phyloP scores from a whole-genome alignment of 2,113 vertebrate genomes.

The Thalassarche chlororhynchos region DNA sequence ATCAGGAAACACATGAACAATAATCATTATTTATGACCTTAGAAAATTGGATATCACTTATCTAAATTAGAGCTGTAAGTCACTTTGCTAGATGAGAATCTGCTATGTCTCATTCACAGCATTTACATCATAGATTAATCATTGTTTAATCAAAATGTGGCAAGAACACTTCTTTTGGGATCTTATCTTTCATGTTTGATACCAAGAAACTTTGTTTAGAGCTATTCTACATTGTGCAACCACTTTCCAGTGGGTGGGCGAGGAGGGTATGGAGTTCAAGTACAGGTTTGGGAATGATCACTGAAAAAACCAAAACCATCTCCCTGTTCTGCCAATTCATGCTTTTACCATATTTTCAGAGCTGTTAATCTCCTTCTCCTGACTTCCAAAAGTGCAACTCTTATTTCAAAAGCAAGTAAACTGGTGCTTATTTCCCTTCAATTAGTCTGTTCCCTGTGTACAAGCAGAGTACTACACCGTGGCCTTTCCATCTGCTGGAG shows the following conservation, averaged over 20 bases:
- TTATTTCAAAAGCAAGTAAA: not conserved
- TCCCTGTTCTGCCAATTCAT: not conserved
- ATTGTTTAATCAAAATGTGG: not conserved
- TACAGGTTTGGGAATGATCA: not conserved
- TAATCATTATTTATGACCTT: not conserved
- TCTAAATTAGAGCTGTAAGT: not conserved
- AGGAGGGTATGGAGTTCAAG: not conserved
- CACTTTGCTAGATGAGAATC: not conserved
- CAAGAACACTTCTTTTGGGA: not conserved
- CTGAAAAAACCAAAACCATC: not conserved
- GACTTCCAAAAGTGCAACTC: not conserved
- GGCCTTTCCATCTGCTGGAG: not conserved
- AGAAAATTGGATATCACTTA: not conserved
- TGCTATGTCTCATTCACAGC: not conserved
- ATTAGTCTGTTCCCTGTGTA: not conserved
- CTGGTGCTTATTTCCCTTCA: not conserved
- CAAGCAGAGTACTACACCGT: not conserved
- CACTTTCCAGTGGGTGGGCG: fast-evolving
- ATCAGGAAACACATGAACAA: not conserved
- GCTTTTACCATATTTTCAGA: not conserved
- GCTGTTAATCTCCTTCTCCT: not conserved
- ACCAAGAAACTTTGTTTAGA: not conserved
- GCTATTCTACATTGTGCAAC: not conserved
- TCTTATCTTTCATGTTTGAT: not conserved
- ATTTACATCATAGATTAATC: not conserved